A percentile compares a stretch with the other conserved stretches of the same genome.
These are phyloP conservation scores for crab-eating macaque (Macaca fascicularis) DNA, from an alignment of 2,113 vertebrate species.

Conservation along the genomic window T2T-MFA8v1.1 NC_088379.1:92858501-92859000, in stretches of 20 bases:
- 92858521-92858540: neutral
- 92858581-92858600: neutral
- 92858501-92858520: neutral
- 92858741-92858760: neutral
- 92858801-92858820: conserved; percentile 23
- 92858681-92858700: neutral
- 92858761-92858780: neutral
- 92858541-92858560: neutral
- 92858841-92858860: neutral
- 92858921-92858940: neutral
- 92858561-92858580: neutral
- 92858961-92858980: too few relatives aligned
- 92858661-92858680: neutral
- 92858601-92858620: neutral
- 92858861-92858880: neutral
- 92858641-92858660: neutral
- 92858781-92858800: conserved; percentile 20
- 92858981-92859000: too few relatives aligned
- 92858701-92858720: neutral
- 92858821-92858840: neutral
- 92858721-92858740: neutral
- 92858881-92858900: neutral
- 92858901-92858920: neutral
- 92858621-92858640: neutral
- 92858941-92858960: too few relatives aligned